Conservation (phyloP, 2,888 invertebrate species). For the Volucella zonaria region DNA sequence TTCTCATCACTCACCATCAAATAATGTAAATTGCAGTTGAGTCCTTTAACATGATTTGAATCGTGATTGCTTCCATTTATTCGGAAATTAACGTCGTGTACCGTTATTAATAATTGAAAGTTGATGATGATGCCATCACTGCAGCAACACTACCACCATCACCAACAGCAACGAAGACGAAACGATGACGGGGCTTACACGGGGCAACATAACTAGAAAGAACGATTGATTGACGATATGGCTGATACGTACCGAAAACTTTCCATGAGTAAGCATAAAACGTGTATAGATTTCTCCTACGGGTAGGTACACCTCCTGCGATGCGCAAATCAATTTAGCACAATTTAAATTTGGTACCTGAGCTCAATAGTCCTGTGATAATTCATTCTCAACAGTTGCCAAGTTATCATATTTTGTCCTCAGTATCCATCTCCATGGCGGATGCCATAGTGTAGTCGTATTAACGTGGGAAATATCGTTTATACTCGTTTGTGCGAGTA, state of each 20-base stretch:
- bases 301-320: constrained; percentile 7
- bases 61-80: constrained; percentile 62
- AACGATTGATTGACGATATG: constrained; percentile 1
- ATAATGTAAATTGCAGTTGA: not conserved
- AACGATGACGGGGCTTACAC: constrained; percentile 28
- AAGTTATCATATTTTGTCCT: constrained; percentile 56
- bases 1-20: no score
- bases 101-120: constrained; percentile 64
- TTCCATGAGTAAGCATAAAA: not conserved
- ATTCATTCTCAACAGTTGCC: constrained; percentile 69
- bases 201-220: constrained; percentile 1
- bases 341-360: constrained; percentile 61
- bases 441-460: constrained; percentile 15
- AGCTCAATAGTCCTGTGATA: constrained; percentile 61
- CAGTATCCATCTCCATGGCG: constrained; percentile 36
- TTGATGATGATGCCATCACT: constrained; percentile 55
- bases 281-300: no score
- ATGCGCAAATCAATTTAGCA: constrained; percentile 45
- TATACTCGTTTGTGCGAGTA: not conserved
- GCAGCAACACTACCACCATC: constrained; percentile 12
- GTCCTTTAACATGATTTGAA: constrained; percentile 41
- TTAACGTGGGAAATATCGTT: not conserved
- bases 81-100: constrained; percentile 58
- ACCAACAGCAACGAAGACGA: constrained; percentile 27
- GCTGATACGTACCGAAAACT: constrained; percentile 12